A percentile compares a stretch with the other conserved stretches of the same genome.
Evolutionary conservation across 2,113 vertebrate species (phyloP).

Genomic region (Hippocampus guttulatus): DNA sequence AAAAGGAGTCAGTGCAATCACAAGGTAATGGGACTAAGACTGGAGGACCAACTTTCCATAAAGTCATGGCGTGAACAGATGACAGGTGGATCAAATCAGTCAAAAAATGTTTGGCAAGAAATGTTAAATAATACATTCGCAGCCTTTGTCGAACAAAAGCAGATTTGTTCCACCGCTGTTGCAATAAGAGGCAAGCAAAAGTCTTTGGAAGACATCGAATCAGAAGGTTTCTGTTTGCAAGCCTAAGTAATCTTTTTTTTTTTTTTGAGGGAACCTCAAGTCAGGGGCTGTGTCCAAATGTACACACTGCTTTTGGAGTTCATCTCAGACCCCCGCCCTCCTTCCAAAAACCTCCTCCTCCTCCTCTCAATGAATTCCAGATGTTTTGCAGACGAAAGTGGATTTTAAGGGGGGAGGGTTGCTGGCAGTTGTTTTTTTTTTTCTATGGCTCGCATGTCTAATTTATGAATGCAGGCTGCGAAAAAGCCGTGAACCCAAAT

Average conservation of each 20-base stretch:
- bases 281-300: constrained; percentile 60
- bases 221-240: constrained; percentile 71
- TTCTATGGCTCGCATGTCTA: constrained; percentile 36
- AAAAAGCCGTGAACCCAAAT: constrained; percentile 18
- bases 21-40: constrained; percentile 22
- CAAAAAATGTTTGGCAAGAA: background rate
- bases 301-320: constrained; percentile 67
- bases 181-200: constrained; percentile 30
- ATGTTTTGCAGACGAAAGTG: constrained; percentile 75
- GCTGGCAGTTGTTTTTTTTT: constrained; percentile 29
- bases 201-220: constrained; percentile 45
- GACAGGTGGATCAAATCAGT: constrained; percentile 11
- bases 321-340: constrained; percentile 59
- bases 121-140: background rate
- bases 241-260: constrained; percentile 64
- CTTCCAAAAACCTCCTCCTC: constrained; percentile 43
- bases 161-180: constrained; percentile 2
- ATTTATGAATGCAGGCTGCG: constrained; percentile 33
- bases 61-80: constrained; percentile 14
- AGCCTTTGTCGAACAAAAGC: constrained; percentile 5
- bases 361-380: constrained; percentile 79
- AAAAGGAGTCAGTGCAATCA: constrained; percentile 13
- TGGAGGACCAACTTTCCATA: constrained; percentile 1
- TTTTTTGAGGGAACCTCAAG: constrained; percentile 64
- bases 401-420: constrained; percentile 50